Base-by-base conservation (phyloP, 2,113 vertebrate genomes). In the Sphyrna mokarran region DNA sequence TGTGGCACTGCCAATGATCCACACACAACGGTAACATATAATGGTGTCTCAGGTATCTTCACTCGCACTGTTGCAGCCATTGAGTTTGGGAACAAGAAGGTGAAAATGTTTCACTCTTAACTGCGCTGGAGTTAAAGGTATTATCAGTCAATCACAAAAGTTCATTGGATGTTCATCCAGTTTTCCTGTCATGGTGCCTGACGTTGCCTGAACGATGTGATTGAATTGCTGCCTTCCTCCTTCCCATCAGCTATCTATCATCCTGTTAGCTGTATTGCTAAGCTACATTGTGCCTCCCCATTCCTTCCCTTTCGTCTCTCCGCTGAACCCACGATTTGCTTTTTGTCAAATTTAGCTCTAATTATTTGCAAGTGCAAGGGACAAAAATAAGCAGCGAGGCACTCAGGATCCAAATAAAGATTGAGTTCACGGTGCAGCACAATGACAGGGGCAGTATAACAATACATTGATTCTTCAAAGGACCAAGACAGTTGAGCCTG, bases 391-490 rank as follows among this genome's bases (percentile, higher is more conserved):
- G 87, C 23, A 61, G 26, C 23, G 33, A 48, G 43, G 72, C 40
- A 54, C 94, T 70, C 10, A 54, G 68, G 26, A 54, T 54, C 40
- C 40, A 76, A 72, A 70, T 95, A 95, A 72, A 72, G 68, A 95
- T 70, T 3, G 22, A 72, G 43, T 76, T 95, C 43, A 54, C 94
- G 7, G 9, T 33, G 43, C 91, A 94, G 8, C 43, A 22, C 91
- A 69, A 94, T 94, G 63, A n/a, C 90, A 68, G 33, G 16, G 16
- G 63, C 93, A 70, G 93, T 70, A 48, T 5, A 70, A 70, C 23
- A 10, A 70, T 29, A 48, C 68, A 48, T 95, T 48, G 93, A 95
- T 95, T 95, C 68, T 70, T 95, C 93, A 95, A 93, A 18, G 22
- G 68, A 95, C 70, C 20, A 70, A 29, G 63, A 72, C n/a, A 69